Percentiles rank a stretch among this genome's conserved stretches.
phyloP scores from a whole-genome alignment of 2,888 invertebrate species.

The Tenthredo livida region DNA sequence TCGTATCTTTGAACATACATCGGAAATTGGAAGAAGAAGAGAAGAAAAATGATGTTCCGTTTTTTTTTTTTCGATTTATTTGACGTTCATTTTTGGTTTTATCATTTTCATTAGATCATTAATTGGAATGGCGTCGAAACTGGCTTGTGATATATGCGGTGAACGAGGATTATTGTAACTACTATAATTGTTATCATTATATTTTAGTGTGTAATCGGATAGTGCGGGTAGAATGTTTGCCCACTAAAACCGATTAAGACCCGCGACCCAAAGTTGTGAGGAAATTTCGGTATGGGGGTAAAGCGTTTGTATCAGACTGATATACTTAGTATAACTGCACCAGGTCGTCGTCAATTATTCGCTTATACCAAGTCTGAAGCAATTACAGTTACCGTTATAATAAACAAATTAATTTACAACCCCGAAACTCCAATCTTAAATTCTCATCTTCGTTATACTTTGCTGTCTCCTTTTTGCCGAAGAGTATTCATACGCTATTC shows the following conservation, averaged over 20 bases:
- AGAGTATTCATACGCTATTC: neutral
- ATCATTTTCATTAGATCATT: neutral
- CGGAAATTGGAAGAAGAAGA: too few relatives aligned
- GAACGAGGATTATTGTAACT: neutral
- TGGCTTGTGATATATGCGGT: neutral
- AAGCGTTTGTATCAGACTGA: slow-evolving; percentile 37
- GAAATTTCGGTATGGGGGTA: slow-evolving; percentile 2
- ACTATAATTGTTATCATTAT: slow-evolving; percentile 11
- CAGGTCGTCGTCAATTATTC: slow-evolving; percentile 49
- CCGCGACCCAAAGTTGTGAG: slow-evolving; percentile 36
- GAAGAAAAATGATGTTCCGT: too few relatives aligned
- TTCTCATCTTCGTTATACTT: neutral
- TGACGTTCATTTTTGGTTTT: too few relatives aligned
- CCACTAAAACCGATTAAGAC: slow-evolving; percentile 50
- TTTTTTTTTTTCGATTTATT: too few relatives aligned
- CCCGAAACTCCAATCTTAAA: slow-evolving; percentile 25
- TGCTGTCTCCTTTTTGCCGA: neutral
- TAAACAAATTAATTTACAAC: slow-evolving; percentile 49
- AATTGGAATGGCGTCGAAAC: neutral
- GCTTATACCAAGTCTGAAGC: slow-evolving; percentile 34
- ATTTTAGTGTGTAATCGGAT: slow-evolving; percentile 5
- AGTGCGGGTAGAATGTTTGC: slow-evolving; percentile 31
- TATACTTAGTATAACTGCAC: slow-evolving; percentile 34
- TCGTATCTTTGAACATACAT: too few relatives aligned
- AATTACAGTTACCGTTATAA: slow-evolving; percentile 45